Evolutionary conservation across 2,797 vertebrate genomes (phyloP), one percentile per base, ranked within the genome.

Genomic region (Craterocephalus amniculus): DNA sequence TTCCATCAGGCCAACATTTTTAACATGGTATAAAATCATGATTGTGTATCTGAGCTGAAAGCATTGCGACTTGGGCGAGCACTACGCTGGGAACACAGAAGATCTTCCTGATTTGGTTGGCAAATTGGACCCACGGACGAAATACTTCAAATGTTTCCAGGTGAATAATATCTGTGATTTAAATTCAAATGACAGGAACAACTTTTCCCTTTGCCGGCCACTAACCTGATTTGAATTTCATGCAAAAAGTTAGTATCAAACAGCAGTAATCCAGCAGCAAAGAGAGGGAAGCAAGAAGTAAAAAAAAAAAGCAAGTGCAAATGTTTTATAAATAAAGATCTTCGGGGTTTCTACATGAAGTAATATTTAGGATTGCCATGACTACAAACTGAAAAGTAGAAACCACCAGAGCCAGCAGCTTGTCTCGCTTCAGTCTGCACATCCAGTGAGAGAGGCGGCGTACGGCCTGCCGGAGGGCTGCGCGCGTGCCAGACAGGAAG

Each of bases 401-500:
- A n/a, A 22, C n/a, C 20, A 34, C 31, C 0, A 49, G 24, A 63
- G 4, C 18, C 27, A 38, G 48, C 1, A 8, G 62, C 59, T 67
- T 55, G 5, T 2, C 16, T 62, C 27, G 52, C 63, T 36, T 69
- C 65, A 56, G 63, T 63, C 9, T 45, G 63, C 48, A 43, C 62
- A 77, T 65, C 63, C 32, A 70, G 58, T 11, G 12, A 16, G 38
- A 20, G 29, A 58, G 54, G 26, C 65, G 7, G 24, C 9, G 6
- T 0, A 12, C 18, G 78, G 67, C 27, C 27, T 7, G 68, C 24
- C 34, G 4, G 68, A 73, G 73, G 32, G 58, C 67, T 63, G 45
- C 34, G 77, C 65, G 55, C 67, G 67, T 67, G 64, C 78, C 62
- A 27, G 6, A 64, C 55, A 26, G 52, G 31, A 36, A 71, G 56